Evolutionary conservation across 2,888 invertebrate species (phyloP).

Genomic region (Scotopteryx bipunctaria): DNA sequence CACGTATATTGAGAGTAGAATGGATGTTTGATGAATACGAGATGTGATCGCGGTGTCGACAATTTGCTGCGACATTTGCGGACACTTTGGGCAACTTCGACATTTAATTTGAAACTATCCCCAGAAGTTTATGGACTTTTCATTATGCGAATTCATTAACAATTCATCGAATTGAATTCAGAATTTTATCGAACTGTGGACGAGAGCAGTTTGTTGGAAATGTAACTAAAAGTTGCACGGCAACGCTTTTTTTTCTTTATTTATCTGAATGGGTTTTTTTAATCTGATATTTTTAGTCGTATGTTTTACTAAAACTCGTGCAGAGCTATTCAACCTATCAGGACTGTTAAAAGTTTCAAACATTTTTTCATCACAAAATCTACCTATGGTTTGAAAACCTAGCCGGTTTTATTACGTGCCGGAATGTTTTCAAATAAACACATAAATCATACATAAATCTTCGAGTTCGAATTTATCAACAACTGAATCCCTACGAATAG

Average conservation of each 20-base stretch:
- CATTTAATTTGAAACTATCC: slow-evolving; percentile 54
- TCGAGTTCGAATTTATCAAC: background rate
- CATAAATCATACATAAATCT: background rate
- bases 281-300: slow-evolving; percentile 43
- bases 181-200: slow-evolving; percentile 67
- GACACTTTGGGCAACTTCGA: slow-evolving; percentile 30
- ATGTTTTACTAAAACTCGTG: slow-evolving; percentile 12
- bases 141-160: slow-evolving; percentile 62
- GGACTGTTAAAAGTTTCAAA: background rate
- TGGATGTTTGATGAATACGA: slow-evolving; percentile 74
- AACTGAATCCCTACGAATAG: background rate
- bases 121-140: slow-evolving; percentile 54
- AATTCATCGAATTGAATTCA: slow-evolving; percentile 61
- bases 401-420: background rate
- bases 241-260: slow-evolving; percentile 64
- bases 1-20: slow-evolving; percentile 69
- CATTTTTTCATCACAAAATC: background rate
- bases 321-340: background rate
- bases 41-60: slow-evolving; percentile 55
- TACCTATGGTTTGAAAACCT: background rate
- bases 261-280: slow-evolving; percentile 52
- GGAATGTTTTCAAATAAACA: background rate
- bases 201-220: slow-evolving; percentile 58
- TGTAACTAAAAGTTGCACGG: slow-evolving; percentile 67
- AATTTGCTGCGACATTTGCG: slow-evolving; percentile 43